Conservation (phyloP, 2,797 vertebrate genomes). For the Brachymystax lenok region DNA sequence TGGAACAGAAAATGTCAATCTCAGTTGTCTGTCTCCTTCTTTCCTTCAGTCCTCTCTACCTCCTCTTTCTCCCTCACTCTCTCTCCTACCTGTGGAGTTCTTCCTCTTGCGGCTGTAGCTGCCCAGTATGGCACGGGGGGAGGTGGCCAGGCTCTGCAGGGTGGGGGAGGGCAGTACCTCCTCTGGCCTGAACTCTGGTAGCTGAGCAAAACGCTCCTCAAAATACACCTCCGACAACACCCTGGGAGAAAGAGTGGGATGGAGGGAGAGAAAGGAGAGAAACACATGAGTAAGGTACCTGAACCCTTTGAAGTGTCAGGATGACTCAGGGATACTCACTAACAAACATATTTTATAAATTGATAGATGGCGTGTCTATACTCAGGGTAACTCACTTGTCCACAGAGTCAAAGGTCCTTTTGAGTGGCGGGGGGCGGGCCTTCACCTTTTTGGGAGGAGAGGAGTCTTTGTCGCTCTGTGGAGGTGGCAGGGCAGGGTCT, state of each 20-base stretch:
- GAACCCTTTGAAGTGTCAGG: not conserved
- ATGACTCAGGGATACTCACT: slow-evolving; percentile 32
- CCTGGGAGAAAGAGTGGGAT: slow-evolving; percentile 63
- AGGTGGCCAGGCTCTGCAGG: slow-evolving; percentile 90
- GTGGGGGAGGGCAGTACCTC: slow-evolving; percentile 92
- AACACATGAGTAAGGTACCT: slow-evolving; percentile 1
- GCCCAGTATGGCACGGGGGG: slow-evolving; percentile 89
- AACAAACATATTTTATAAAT: not conserved
- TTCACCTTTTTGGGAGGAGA: slow-evolving; percentile 85
- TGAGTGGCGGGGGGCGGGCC: slow-evolving; percentile 89
- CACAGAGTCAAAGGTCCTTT: slow-evolving; percentile 93
- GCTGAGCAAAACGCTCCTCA: slow-evolving; percentile 90
- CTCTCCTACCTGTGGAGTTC: slow-evolving; percentile 85
- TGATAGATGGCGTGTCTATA: not conserved
- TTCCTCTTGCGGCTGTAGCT: slow-evolving; percentile 93
- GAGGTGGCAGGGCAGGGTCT: slow-evolving; percentile 67
- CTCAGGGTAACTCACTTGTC: slow-evolving; percentile 85
- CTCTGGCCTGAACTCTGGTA: slow-evolving; percentile 90
- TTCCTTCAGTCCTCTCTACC: slow-evolving; percentile 70
- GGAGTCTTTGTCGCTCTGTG: slow-evolving; percentile 78
- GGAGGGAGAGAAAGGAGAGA: not conserved
- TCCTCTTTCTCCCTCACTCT: slow-evolving; percentile 53
- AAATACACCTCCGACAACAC: slow-evolving; percentile 92
- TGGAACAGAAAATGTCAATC: not conserved
- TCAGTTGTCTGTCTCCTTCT: not conserved